Conservation (phyloP, 2,797 vertebrate species). For the Nannoperca australis region DNA sequence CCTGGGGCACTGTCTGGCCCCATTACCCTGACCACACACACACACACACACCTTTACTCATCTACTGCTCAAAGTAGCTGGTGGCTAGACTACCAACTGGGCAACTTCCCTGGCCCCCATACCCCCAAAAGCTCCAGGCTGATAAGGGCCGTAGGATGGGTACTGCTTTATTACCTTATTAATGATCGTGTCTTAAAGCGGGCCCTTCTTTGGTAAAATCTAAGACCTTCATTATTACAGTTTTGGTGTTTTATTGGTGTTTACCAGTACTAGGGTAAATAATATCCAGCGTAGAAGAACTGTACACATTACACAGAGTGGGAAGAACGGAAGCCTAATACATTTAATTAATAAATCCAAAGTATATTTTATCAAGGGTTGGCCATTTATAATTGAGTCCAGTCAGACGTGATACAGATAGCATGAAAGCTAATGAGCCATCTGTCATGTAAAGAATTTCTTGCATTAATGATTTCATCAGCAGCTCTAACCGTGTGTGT, state of each 20-base stretch:
- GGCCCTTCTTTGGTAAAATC: neutral
- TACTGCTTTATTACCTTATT: neutral
- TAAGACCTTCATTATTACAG: neutral
- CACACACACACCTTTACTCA: neutral
- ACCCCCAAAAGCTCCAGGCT: neutral
- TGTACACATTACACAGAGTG: too few relatives aligned
- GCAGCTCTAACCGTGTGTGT: neutral
- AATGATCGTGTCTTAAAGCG: neutral
- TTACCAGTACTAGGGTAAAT: neutral
- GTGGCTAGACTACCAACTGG: neutral
- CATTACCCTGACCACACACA: constrained; percentile 74
- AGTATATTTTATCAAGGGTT: neutral
- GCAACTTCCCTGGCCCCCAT: neutral
- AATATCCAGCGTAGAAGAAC: neutral
- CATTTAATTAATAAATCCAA: neutral
- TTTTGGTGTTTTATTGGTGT: neutral
- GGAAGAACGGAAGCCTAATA: neutral
- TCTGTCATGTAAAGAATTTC: accelerated
- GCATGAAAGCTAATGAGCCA: neutral
- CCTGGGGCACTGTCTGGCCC: constrained; percentile 82
- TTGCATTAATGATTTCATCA: neutral
- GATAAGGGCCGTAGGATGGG: neutral
- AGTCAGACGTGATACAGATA: neutral
- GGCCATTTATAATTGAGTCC: neutral
- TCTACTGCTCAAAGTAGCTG: neutral